phyloP scores from a whole-genome alignment of 35 echinoderm and acorn worm genomes.

The Nesometra sesokonis region DNA sequence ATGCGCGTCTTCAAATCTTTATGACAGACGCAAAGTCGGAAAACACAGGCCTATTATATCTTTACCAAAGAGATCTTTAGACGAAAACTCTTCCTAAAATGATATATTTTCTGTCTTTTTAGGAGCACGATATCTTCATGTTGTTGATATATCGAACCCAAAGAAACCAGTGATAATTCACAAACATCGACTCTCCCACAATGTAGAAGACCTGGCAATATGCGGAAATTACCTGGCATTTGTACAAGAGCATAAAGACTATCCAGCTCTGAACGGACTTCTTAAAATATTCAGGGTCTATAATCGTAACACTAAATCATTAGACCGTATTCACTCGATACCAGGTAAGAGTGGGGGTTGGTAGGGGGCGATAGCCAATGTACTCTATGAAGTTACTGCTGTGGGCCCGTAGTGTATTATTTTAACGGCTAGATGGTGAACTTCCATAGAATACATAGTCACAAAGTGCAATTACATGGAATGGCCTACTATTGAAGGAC shows the following conservation, averaged over 20 bases:
- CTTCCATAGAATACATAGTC: too few relatives aligned
- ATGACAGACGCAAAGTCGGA: too few relatives aligned
- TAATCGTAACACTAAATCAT: background rate
- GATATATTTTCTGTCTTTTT: background rate
- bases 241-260: background rate
- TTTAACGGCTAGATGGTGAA: too few relatives aligned
- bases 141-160: background rate
- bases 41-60: too few relatives aligned
- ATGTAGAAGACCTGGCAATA: background rate
- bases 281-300: background rate
- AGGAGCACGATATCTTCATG: background rate
- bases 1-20: too few relatives aligned
- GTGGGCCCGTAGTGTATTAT: too few relatives aligned
- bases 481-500: too few relatives aligned
- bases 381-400: too few relatives aligned
- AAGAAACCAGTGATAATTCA: background rate
- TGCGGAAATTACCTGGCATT: background rate
- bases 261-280: background rate
- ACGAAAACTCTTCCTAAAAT: too few relatives aligned
- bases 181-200: background rate
- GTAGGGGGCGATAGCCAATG: too few relatives aligned
- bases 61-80: too few relatives aligned
- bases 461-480: too few relatives aligned
- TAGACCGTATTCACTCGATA: background rate
- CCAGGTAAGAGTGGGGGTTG: background rate